Conservation (phyloP, 2,797 vertebrate genomes). For the Labroides dimidiatus region DNA sequence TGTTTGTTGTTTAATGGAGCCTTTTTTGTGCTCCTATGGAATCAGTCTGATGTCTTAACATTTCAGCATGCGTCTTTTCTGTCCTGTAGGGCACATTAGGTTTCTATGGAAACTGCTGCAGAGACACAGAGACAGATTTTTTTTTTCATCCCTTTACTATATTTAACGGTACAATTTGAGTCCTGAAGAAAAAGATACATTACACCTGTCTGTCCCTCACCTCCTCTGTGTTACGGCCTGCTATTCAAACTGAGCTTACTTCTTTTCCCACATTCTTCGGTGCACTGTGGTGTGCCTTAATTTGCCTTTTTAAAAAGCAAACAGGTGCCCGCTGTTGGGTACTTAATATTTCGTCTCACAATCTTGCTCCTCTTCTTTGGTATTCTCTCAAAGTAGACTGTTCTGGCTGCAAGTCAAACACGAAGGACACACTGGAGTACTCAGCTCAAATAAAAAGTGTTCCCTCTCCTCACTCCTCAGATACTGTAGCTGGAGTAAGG, state of each 20-base stretch:
- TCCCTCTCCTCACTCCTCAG: slow-evolving; percentile 27
- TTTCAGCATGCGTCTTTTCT: slow-evolving; percentile 26
- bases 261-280: slow-evolving; percentile 8
- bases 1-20: slow-evolving; percentile 14
- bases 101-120: slow-evolving; percentile 74
- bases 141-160: neutral
- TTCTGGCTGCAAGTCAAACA: slow-evolving; percentile 46
- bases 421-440: slow-evolving; percentile 29
- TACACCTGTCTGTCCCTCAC: neutral
- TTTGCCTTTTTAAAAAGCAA: slow-evolving; percentile 32
- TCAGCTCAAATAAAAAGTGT: slow-evolving; percentile 47
- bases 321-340: slow-evolving; percentile 30
- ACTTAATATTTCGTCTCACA: slow-evolving; percentile 42
- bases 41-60: slow-evolving; percentile 45
- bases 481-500: slow-evolving; percentile 49
- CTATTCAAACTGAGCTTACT: slow-evolving; percentile 10
- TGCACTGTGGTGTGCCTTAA: slow-evolving; percentile 19
- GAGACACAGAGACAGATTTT: slow-evolving; percentile 35
- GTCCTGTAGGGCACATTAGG: slow-evolving; percentile 52
- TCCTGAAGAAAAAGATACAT: slow-evolving; percentile 22
- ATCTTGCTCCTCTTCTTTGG: slow-evolving; percentile 26
- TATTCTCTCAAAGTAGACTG: slow-evolving; percentile 20
- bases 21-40: slow-evolving; percentile 31
- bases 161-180: slow-evolving; percentile 42
- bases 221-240: slow-evolving; percentile 12